A percentile compares a stretch with the other conserved stretches of the same genome.
phyloP scores from a whole-genome alignment of 2,888 invertebrate species.

The Coelinius sp. region DNA sequence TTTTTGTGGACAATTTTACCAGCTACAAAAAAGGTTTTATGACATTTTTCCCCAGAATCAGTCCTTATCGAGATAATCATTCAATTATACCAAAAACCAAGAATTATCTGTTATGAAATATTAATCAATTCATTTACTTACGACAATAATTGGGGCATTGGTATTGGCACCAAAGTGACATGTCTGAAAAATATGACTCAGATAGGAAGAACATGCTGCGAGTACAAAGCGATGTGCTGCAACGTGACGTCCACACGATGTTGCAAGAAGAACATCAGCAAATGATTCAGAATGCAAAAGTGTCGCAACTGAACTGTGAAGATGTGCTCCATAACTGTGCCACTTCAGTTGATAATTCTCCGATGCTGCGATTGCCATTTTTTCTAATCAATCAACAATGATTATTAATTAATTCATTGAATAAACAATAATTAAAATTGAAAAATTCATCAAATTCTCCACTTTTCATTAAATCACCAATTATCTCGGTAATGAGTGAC shows the following conservation, averaged over 20 bases:
- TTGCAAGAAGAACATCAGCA: slow-evolving; percentile 86
- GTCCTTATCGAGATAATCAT: too few species aligned
- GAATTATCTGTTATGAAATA: not conserved
- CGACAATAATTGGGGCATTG: slow-evolving; percentile 69
- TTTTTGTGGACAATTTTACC: too few species aligned
- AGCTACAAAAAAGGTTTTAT: too few species aligned
- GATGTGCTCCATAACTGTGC: slow-evolving; percentile 87
- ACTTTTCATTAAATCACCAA: too few species aligned
- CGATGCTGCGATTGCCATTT: slow-evolving; percentile 73
- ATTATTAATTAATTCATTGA: not conserved
- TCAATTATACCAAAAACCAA: too few species aligned
- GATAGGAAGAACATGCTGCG: slow-evolving; percentile 83
- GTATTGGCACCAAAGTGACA: slow-evolving; percentile 69
- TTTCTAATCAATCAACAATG: slow-evolving; percentile 50
- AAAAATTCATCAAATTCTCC: not conserved
- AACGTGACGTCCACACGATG: slow-evolving; percentile 84
- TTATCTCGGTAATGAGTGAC: too few species aligned
- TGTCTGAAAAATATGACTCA: slow-evolving; percentile 74
- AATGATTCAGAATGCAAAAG: slow-evolving; percentile 84
- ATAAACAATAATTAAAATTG: not conserved
- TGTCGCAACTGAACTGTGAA: slow-evolving; percentile 86
- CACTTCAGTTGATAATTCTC: slow-evolving; percentile 92
- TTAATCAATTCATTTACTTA: slow-evolving; percentile 48
- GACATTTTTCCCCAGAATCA: too few species aligned
- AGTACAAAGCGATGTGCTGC: slow-evolving; percentile 89